Evolutionary conservation across 2,113 vertebrate genomes (phyloP).

Genomic region (Oncorhynchus kisutch): DNA sequence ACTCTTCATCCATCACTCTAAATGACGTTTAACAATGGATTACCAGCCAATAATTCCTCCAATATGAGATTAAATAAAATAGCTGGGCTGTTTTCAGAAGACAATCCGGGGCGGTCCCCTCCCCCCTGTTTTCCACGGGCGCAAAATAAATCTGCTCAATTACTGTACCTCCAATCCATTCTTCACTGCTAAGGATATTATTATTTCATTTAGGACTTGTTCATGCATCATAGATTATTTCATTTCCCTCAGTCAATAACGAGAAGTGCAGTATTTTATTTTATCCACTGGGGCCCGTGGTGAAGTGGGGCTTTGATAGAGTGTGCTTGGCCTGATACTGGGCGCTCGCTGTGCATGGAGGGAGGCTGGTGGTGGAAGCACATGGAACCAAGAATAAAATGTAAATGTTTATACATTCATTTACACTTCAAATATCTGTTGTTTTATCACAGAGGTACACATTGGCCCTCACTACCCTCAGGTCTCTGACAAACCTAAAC

Average conservation of each 20-base stretch:
- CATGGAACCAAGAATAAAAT: slow-evolving; percentile 19
- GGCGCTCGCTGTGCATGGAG: slow-evolving; percentile 29
- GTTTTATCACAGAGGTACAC: slow-evolving; percentile 41
- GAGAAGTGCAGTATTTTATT: slow-evolving; percentile 88
- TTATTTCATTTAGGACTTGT: slow-evolving; percentile 97
- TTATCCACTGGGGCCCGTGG: slow-evolving; percentile 72
- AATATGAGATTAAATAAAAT: slow-evolving; percentile 97
- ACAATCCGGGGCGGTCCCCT: slow-evolving; percentile 64
- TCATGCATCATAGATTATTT: slow-evolving; percentile 95
- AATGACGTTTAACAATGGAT: slow-evolving; percentile 94
- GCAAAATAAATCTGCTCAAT: slow-evolving; percentile 95
- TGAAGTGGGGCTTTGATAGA: slow-evolving; percentile 73
- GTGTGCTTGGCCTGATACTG: slow-evolving; percentile 64
- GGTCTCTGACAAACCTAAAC: slow-evolving; percentile 84
- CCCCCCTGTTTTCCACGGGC: slow-evolving; percentile 70
- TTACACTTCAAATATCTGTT: slow-evolving; percentile 27
- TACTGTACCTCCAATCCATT: slow-evolving; percentile 88
- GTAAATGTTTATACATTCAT: slow-evolving; percentile 34
- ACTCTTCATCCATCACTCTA: slow-evolving; percentile 92
- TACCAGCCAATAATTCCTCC: slow-evolving; percentile 91
- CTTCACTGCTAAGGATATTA: slow-evolving; percentile 97
- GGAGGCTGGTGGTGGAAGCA: neutral
- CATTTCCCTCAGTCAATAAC: slow-evolving; percentile 93
- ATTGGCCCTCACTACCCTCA: slow-evolving; percentile 62
- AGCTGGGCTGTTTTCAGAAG: slow-evolving; percentile 87